A percentile compares a stretch with the other conserved stretches of the same genome.
phyloP scores from a whole-genome alignment of 2,113 vertebrate genomes.

The Nothobranchius kuhntae region DNA sequence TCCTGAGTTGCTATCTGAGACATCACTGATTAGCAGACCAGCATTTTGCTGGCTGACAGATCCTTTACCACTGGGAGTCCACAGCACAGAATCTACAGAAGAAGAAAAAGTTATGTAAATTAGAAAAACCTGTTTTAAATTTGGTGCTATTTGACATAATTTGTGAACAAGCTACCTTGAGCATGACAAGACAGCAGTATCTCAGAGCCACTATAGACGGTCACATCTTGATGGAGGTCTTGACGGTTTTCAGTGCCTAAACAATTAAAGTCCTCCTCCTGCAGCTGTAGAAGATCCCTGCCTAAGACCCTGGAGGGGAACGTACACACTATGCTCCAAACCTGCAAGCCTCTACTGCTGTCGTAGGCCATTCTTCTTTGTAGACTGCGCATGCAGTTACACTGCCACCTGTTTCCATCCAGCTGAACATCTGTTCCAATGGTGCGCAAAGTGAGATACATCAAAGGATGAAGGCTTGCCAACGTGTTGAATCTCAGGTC shows the following conservation, averaged over 20 bases:
- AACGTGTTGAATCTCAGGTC: conserved; percentile 86
- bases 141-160: not conserved
- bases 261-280: conserved; percentile 73
- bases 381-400: conserved; percentile 75
- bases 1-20: conserved; percentile 61
- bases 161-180: conserved; percentile 62
- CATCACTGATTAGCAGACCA: conserved; percentile 63
- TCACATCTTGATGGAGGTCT: conserved; percentile 63
- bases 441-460: conserved; percentile 71
- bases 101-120: not conserved
- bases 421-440: conserved; percentile 74
- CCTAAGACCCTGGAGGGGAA: conserved; percentile 56
- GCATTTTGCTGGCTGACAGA: conserved; percentile 31
- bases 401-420: conserved; percentile 77
- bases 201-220: conserved; percentile 61
- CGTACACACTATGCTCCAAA: conserved; percentile 73
- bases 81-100: conserved; percentile 68
- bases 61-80: conserved; percentile 74
- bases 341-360: conserved; percentile 52
- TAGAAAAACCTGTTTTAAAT: not conserved
- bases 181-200: conserved; percentile 69
- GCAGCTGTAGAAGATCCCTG: conserved; percentile 69
- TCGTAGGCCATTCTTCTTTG: conserved; percentile 72
- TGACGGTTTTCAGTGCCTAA: conserved; percentile 9
- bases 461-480: conserved; percentile 72